Conservation (phyloP, 2,797 vertebrate genomes). For the Pseudochirops cupreus region DNA sequence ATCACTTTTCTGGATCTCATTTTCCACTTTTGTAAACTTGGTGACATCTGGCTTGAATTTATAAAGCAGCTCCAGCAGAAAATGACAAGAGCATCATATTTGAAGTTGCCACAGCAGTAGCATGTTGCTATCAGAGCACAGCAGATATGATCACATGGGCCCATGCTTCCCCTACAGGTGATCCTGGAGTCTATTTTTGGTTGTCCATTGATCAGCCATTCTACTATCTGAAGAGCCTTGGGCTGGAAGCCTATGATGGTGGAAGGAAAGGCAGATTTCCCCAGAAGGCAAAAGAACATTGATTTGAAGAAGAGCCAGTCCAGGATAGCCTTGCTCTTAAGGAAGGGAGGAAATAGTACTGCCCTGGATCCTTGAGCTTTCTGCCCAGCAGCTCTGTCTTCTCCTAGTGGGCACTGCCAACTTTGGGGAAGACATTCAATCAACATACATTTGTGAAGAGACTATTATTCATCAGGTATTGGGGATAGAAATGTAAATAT, state of each 20-base stretch:
- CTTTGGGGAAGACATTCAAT: not conserved
- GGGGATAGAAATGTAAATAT: not conserved
- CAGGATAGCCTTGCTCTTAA: not conserved
- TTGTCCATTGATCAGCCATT: slow-evolving; percentile 14
- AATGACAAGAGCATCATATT: not conserved
- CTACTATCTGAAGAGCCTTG: slow-evolving; percentile 1
- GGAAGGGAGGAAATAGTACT: not conserved
- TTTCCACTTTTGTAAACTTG: not conserved
- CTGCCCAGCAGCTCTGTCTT: not conserved
- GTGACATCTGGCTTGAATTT: not conserved
- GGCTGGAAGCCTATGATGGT: not conserved
- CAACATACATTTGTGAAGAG: not conserved
- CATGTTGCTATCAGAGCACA: not conserved
- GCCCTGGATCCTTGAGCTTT: not conserved
- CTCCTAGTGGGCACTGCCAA: not conserved
- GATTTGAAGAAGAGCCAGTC: slow-evolving; percentile 9
- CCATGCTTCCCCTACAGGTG: slow-evolving; percentile 43
- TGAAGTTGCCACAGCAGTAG: not conserved
- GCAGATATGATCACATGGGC: not conserved
- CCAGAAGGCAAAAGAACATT: not conserved
- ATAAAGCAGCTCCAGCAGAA: not conserved
- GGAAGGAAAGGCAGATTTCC: not conserved
- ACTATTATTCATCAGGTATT: not conserved
- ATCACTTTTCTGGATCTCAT: not conserved
- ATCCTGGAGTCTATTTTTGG: not conserved